Evolutionary conservation across 1,140 invertebrate species (phyloP).

Genomic region (Pseudomyrmex cubaensis): DNA sequence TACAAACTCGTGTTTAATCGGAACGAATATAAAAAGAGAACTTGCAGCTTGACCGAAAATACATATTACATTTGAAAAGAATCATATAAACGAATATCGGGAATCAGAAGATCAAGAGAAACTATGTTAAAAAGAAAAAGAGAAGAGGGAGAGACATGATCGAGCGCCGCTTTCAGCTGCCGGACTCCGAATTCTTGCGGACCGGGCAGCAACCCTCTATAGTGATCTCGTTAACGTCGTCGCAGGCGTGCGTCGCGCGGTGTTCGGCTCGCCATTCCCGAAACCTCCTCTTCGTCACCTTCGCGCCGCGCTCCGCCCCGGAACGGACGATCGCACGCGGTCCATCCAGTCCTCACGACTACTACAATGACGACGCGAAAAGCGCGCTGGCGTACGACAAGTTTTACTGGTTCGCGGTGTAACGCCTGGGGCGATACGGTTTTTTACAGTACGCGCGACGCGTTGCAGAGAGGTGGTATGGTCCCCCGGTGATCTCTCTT

Average conservation of each 20-base stretch:
- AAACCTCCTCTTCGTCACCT: constrained; percentile 57
- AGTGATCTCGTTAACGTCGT: constrained; percentile 44
- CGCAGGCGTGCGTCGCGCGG: constrained; percentile 5
- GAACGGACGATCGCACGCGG: not conserved
- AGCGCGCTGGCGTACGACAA: constrained; percentile 78
- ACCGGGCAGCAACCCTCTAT: not conserved
- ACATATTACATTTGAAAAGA: no score
- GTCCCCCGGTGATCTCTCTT: constrained; percentile 76
- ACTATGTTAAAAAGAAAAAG: not conserved
- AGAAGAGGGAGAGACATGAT: not conserved
- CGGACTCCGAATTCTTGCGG: constrained; percentile 13
- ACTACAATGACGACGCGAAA: constrained; percentile 25
- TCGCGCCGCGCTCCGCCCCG: constrained; percentile 22
- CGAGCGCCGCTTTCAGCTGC: not conserved
- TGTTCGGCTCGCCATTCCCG: constrained; percentile 32
- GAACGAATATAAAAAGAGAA: no score
- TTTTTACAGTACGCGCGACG: constrained; percentile 80
- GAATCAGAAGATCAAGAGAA: not conserved
- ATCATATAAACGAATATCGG: not conserved
- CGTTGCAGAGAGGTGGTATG: constrained; percentile 74
- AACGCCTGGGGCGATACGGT: constrained; percentile 81
- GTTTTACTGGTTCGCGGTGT: constrained; percentile 84
- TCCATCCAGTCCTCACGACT: not conserved
- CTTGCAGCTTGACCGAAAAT: no score
- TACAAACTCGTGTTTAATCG: no score